Conservation (phyloP, 2,888 invertebrate genomes). For the Prosopocoilus inquinatus region DNA sequence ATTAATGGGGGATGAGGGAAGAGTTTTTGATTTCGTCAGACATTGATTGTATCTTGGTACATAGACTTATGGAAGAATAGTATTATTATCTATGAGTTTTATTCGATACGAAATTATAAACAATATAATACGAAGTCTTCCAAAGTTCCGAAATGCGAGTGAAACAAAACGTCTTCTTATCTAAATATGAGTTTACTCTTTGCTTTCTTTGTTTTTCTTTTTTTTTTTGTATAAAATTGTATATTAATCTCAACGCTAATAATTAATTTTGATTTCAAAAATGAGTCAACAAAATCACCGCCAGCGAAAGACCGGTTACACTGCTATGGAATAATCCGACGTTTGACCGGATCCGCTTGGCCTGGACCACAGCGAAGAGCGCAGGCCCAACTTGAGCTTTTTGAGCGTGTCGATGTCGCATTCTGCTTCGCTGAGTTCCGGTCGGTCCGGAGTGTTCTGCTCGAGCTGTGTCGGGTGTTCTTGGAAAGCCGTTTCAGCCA, state of each 20-base stretch:
- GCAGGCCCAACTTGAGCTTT: conserved; percentile 67
- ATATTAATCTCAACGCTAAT: conserved; percentile 35
- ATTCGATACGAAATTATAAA: conserved; percentile 17
- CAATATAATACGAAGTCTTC: conserved; percentile 9
- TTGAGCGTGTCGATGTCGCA: conserved; percentile 73
- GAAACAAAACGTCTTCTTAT: conserved; percentile 20
- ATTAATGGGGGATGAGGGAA: conserved; percentile 34
- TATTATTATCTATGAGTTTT: conserved; percentile 22
- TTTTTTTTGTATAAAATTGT: conserved; percentile 43
- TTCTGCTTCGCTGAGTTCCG: conserved; percentile 68
- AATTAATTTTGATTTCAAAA: conserved; percentile 30
- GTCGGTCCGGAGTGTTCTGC: conserved; percentile 52
- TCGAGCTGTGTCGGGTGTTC: conserved; percentile 45
- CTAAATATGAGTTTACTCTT: no score
- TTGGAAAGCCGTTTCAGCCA: conserved; percentile 58
- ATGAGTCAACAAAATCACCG: conserved; percentile 23
- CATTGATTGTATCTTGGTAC: conserved; percentile 43
- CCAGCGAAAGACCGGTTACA: conserved; percentile 51
- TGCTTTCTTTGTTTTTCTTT: conserved; percentile 31
- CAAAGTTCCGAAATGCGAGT: conserved; percentile 15
- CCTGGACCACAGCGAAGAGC: conserved; percentile 70
- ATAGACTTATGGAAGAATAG: conserved; percentile 35
- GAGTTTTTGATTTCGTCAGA: conserved; percentile 38
- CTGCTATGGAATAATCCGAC: conserved; percentile 73
- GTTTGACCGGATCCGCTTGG: conserved; percentile 61